Base-by-base conservation (phyloP, 92 coral and sea anemone genomes). In the Parazoanthus swiftii region DNA sequence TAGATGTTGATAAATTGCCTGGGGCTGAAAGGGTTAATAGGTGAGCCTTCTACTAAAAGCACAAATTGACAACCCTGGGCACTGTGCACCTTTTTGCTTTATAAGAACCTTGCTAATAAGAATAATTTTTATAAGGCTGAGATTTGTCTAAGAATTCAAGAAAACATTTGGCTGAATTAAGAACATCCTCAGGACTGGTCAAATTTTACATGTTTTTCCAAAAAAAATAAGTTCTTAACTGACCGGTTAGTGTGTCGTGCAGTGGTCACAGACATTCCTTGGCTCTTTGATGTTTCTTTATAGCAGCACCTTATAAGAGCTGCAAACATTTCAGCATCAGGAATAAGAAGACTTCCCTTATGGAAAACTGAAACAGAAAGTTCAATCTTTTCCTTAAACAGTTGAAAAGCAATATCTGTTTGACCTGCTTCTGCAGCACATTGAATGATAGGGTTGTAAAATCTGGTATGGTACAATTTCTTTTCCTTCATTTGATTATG, bases 301-400 rank as follows among this genome's bases (percentile, higher is more conserved):
- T 50, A 81, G 74, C 93, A 89, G 0, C 97, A 91, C 46, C 84
- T 87, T 20, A 97, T 89, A 86, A 95, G 88, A 21, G 98, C 91
- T 43, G 89, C 93, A 59, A 93, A 79, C 98, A 97, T 93, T 85
- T 86, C 89, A 26, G 92, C 38, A 67, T 95, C 94, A 1, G 88
- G 79, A 38, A 88, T 81, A 68, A 95, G n/a, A 18, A 89, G 76
- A 48, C 90, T 86, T 75, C 82, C 91, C 63, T 88, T 92, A 48
- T 79, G 35, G 37, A 87, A 91, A 37, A 78, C 89, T 79, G 85
- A 86, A 76, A 86, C 91, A 46, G 93, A 82, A 74, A 83, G 89
- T 38, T 93, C 68, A 44, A 90, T 74, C 86, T 95, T 95, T 89
- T 93, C 98, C 35, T 92, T 82, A 81, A 97, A 92, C 37, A 97